Evolutionary conservation across 2,888 invertebrate species (phyloP), one percentile per base, ranked within the genome.

Genomic region (Thumatha senex): DNA sequence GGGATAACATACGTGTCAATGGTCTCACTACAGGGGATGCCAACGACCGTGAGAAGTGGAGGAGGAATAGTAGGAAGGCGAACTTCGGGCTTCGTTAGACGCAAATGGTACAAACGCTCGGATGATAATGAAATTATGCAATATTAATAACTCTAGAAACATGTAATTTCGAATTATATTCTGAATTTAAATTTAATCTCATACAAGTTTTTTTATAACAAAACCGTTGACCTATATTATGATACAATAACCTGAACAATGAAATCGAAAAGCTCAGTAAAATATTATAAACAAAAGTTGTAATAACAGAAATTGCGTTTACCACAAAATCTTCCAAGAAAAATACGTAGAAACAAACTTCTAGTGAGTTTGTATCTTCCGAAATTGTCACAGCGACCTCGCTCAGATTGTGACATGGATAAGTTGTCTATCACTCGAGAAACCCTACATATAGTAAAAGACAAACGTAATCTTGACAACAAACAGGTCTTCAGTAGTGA

Each of bases 391-490:
- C 39, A 41, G 52, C 46, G 51, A 57, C 62, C 58, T 52, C 55
- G 45, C 48, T 56, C 43, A 58, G 66, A 62, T 63, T 63, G 52
- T 42, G 55, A 51, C 46, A 49, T 45, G 48, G 65, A 58, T 58
- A 63, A 63, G 46, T 70, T 64, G 62, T 62, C 62, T 64, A 64
- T 62, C 62, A 64, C 58, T 64, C 54, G 54, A 61, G 58, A 54
- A 61, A 51, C 60, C 59, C 57, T 64, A 70, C n/a, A n/a, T 58
- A 54, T 59, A 56, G 61, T 49, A 40, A 54, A 70, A 62, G 63
- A 72, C 64, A 65, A 54, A 46, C 61, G 68, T 67, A 63, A 72
- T 71, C 63, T 65, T 53, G 49, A 54, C n/a, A n/a, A n/a, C n/a
- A 52, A 66, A 62, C 51, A 55, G 59, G 53, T 52, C 54, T 48